Percentiles rank a stretch among this genome's conserved stretches.
Conservation (phyloP, 2,113 vertebrate species). For the Chaetodon auriga region DNA sequence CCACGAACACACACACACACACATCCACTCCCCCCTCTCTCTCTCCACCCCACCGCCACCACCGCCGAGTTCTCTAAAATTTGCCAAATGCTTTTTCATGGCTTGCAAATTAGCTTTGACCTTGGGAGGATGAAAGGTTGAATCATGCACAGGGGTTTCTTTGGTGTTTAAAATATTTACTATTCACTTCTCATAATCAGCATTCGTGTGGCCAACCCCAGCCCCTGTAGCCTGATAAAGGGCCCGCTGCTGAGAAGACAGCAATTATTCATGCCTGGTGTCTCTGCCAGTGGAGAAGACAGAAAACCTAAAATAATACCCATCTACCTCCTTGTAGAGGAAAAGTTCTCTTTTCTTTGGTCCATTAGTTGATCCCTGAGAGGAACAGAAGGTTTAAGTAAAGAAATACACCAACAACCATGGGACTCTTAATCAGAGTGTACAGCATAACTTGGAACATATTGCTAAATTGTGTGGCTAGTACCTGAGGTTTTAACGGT, state of each 20-base stretch:
- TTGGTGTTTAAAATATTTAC: slow-evolving; percentile 83
- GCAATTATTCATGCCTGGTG: slow-evolving; percentile 80
- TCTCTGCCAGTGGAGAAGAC: slow-evolving; percentile 61
- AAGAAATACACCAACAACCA: slow-evolving; percentile 35
- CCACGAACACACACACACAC: slow-evolving; percentile 18
- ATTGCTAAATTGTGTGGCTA: background rate
- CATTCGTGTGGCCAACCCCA: slow-evolving; percentile 58
- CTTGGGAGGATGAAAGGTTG: slow-evolving; percentile 82
- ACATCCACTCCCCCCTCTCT: background rate
- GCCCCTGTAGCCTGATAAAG: slow-evolving; percentile 66
- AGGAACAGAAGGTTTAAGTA: slow-evolving; percentile 30
- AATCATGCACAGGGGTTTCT: slow-evolving; percentile 74
- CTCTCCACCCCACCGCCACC: slow-evolving; percentile 19
- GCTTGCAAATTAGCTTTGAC: slow-evolving; percentile 83
- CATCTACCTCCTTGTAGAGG: slow-evolving; percentile 24
- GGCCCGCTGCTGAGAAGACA: slow-evolving; percentile 67
- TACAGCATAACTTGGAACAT: background rate
- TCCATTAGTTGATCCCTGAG: slow-evolving; percentile 33
- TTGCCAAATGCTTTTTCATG: slow-evolving; percentile 80
- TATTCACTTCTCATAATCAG: slow-evolving; percentile 81
- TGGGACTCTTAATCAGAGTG: slow-evolving; percentile 44
- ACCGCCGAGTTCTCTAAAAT: slow-evolving; percentile 62
- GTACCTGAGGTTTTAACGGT: slow-evolving; percentile 21
- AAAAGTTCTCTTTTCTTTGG: slow-evolving; percentile 45
- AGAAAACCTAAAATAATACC: slow-evolving; percentile 55